Conservation (phyloP, 2,888 invertebrate genomes). For the Biston betularia region DNA sequence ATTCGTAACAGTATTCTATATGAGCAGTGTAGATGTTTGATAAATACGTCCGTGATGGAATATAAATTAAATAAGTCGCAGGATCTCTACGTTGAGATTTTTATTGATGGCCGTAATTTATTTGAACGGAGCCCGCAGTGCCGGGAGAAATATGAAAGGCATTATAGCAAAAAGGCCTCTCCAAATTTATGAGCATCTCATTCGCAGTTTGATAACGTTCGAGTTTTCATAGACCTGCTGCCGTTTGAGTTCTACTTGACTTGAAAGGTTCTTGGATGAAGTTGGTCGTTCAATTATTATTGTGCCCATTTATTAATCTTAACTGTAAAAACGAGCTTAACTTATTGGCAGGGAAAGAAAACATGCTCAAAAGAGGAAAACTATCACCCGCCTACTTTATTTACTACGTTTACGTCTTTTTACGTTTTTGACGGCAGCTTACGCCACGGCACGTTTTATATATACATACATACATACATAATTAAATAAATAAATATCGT, state of each 20-base stretch:
- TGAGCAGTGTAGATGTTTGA: conserved; percentile 70
- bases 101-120: conserved; percentile 85
- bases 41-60: conserved; percentile 82
- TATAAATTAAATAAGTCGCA: conserved; percentile 85
- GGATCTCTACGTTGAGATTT: conserved; percentile 81
- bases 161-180: conserved; percentile 84
- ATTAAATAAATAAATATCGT: no score
- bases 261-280: conserved; percentile 38
- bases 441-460: no score
- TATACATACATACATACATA: no score
- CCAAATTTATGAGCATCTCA: conserved; percentile 83
- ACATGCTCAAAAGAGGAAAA: no score
- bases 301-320: conserved; percentile 11
- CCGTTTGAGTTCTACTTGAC: conserved; percentile 44
- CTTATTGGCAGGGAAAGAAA: no score
- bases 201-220: conserved; percentile 76
- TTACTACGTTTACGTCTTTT: no score
- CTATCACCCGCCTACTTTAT: no score
- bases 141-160: conserved; percentile 84
- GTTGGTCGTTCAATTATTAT: conserved; percentile 13
- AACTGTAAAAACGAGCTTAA: no score
- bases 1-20: conserved; percentile 15
- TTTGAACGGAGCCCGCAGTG: conserved; percentile 84
- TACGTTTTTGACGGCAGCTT: no score
- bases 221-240: conserved; percentile 55